phyloP scores from a whole-genome alignment of 2,888 invertebrate genomes.

The Lasiommata megera region DNA sequence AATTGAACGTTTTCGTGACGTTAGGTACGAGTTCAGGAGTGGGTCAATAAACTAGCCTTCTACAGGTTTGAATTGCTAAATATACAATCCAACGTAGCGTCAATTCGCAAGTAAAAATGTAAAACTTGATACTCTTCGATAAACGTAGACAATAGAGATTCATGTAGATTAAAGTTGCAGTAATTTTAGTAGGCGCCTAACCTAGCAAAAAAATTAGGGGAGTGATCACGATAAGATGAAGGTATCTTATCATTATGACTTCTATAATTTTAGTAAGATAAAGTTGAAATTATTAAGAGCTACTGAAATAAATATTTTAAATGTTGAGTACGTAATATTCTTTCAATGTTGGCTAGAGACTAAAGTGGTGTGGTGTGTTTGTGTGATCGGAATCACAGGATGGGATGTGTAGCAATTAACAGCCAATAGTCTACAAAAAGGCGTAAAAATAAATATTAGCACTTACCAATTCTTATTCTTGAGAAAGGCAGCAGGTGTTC shows the following conservation, averaged over 20 bases:
- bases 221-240: neutral
- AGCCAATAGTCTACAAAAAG: neutral
- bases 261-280: too few relatives aligned
- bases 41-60: conserved; percentile 3
- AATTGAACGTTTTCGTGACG: neutral
- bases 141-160: too few relatives aligned
- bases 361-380: too few relatives aligned
- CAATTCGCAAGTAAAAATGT: neutral
- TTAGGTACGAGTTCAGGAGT: neutral
- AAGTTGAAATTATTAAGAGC: neutral
- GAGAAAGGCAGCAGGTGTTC: neutral
- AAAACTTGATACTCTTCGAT: too few relatives aligned
- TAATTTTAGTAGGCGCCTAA: too few relatives aligned
- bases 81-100: neutral
- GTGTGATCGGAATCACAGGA: too few relatives aligned
- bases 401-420: too few relatives aligned
- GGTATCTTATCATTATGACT: neutral
- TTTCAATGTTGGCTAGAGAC: too few relatives aligned
- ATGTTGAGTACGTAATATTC: neutral
- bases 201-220: neutral
- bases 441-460: neutral
- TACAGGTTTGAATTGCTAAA: conserved; percentile 2
- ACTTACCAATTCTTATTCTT: neutral
- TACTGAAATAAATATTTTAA: neutral
- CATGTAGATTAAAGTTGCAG: too few relatives aligned